Percentiles rank a stretch among this genome's conserved stretches.
Evolutionary conservation across 2,113 vertebrate species (phyloP).

Genomic region (Ptilorrhoa leucosticta): DNA sequence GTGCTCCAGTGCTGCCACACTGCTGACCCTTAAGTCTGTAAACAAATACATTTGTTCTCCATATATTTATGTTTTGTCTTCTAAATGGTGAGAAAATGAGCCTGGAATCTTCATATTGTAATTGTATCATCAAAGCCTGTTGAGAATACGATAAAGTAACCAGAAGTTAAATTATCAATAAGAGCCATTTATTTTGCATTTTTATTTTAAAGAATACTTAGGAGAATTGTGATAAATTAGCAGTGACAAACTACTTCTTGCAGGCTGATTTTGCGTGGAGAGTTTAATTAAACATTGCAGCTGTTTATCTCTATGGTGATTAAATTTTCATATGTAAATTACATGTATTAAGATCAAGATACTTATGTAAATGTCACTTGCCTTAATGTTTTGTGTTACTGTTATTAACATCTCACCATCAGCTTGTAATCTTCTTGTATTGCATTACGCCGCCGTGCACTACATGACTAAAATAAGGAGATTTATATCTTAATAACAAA

Average conservation of each 20-base stretch:
- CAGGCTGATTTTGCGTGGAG: constrained; percentile 81
- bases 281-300: constrained; percentile 88
- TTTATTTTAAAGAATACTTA: constrained; percentile 85
- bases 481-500: constrained; percentile 75
- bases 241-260: constrained; percentile 82
- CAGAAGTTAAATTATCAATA: constrained; percentile 84
- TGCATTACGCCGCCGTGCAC: constrained; percentile 62
- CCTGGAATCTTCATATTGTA: constrained; percentile 70
- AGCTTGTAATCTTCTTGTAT: constrained; percentile 78
- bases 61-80: constrained; percentile 64
- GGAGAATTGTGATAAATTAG: constrained; percentile 84
- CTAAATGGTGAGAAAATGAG: constrained; percentile 71
- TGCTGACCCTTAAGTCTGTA: constrained; percentile 71
- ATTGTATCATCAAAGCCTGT: constrained; percentile 76
- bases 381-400: constrained; percentile 83
- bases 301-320: constrained; percentile 86
- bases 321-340: constrained; percentile 88
- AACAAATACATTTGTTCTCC: constrained; percentile 76
- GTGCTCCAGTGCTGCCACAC: constrained; percentile 36
- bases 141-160: constrained; percentile 80
- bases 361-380: constrained; percentile 87
- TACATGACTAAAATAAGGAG: constrained; percentile 66
- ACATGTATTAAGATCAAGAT: constrained; percentile 86
- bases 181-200: constrained; percentile 83
- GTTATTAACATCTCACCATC: constrained; percentile 83